These are phyloP conservation scores for Colletes collaris DNA, from an alignment of 2,888 invertebrate genomes.

Conservation along the genomic window DNA sequence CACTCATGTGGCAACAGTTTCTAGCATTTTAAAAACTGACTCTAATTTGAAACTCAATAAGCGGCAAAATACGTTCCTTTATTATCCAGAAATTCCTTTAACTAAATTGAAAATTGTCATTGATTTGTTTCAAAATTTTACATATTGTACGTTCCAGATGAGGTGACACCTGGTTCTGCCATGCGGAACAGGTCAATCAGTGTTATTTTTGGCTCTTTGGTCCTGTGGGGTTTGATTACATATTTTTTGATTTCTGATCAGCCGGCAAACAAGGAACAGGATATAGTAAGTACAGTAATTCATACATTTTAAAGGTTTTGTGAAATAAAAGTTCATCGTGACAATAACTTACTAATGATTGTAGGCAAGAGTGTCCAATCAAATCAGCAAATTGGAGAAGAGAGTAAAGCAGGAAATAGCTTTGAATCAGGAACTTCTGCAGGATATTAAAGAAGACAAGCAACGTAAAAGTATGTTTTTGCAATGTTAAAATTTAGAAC, in stretches of 20 bases:
- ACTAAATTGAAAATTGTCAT: too few species aligned
- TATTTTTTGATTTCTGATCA: conserved; percentile 84
- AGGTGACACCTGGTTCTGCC: conserved; percentile 78
- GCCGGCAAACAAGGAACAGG: conserved; percentile 80
- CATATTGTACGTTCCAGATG: conserved; percentile 62
- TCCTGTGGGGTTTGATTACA: conserved; percentile 85
- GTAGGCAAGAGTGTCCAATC: conserved; percentile 72
- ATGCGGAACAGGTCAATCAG: conserved; percentile 81
- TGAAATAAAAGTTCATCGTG: neutral
- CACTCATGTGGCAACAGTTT: neutral
- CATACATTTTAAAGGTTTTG: neutral
- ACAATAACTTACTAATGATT: conserved; percentile 22
- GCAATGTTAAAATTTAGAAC: too few species aligned
- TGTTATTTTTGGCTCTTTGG: conserved; percentile 82
- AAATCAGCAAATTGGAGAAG: conserved; percentile 74
- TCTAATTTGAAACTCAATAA: too few species aligned
- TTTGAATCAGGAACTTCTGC: conserved; percentile 73
- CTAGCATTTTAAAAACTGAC: too few species aligned
- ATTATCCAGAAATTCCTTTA: too few species aligned
- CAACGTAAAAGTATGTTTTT: conserved; percentile 67
- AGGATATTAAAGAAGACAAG: conserved; percentile 67
- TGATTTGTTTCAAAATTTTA: too few species aligned
- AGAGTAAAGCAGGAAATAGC: conserved; percentile 75
- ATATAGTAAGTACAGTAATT: conserved; percentile 65
- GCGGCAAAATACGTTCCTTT: too few species aligned